Base-by-base conservation (phyloP, 2,113 vertebrate genomes). In the Todiramphus chloris region DNA sequence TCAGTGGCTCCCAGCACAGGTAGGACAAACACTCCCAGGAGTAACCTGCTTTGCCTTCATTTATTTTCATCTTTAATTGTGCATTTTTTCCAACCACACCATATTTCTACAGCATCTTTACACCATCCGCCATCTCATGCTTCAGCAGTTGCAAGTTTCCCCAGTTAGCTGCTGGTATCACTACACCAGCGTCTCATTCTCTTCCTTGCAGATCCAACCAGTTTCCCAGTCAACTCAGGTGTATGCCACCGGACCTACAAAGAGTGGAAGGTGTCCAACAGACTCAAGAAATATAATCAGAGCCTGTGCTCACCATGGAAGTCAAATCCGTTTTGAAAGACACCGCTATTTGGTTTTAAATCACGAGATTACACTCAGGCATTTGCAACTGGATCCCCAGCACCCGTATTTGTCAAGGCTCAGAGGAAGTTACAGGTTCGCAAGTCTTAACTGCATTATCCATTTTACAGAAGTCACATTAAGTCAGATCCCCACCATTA, bases 331-430 rank as follows among this genome's bases (percentile, higher is more conserved):
- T 46, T 83, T 46, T 55, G 23, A 95, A 92, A 91, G 20, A 92
- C 58, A 28, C 11, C 20, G 21, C 59, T 92, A 63, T 83, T 93
- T 89, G 80, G 89, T 87, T 94, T 92, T 56, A 81, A 78, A 91
- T 81, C 37, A 50, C 4, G 89, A 60, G 64, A 84, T 89, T 91
- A 94, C 3, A 10, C 89, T 88, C 72, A 80, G 75, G 86, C 94
- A 67, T 92, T 93, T 93, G 76, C 89, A 89, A n/a, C 80, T 81
- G 76, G 88, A 96, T 95, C 93, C 77, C 91, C 93, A 97, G 83
- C 91, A 94, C 90, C 64, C 31, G 2, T 90, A 63, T 81, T 75
- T 39, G 20, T 94, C 89, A 78, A 92, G 80, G 93, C 95, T 96
- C 94, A 96, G 86, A 97, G 51, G 67, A 95, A 91, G 80, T 89